Evolutionary conservation across 2,888 invertebrate genomes (phyloP).

Genomic region (Tachina grossa): DNA sequence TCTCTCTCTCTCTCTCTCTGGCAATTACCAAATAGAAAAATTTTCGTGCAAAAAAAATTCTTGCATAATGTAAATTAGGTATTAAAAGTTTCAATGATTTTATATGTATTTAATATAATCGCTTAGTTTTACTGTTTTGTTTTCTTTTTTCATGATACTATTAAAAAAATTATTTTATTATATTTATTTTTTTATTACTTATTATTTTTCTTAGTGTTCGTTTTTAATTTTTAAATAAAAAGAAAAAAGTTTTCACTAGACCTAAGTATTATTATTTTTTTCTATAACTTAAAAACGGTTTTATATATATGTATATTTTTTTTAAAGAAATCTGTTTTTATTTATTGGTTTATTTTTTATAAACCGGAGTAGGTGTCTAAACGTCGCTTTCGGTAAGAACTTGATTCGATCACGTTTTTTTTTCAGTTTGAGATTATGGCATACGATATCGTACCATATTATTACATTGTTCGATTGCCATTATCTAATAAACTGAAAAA

Average conservation of each 20-base stretch:
- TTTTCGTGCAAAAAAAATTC: too few species aligned
- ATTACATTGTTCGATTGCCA: too few species aligned
- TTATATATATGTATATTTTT: conserved; percentile 22
- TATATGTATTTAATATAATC: background rate
- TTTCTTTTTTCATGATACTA: conserved; percentile 44
- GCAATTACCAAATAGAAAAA: too few species aligned
- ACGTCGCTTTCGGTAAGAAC: too few species aligned
- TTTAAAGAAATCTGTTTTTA: conserved; percentile 12
- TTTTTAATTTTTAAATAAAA: conserved; percentile 33
- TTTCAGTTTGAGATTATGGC: too few species aligned
- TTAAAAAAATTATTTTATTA: conserved; percentile 53
- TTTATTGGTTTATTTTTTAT: conserved; percentile 2
- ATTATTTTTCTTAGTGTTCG: conserved; percentile 38
- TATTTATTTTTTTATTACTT: background rate
- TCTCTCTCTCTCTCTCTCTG: too few species aligned
- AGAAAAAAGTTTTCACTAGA: conserved; percentile 50
- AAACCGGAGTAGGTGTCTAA: too few species aligned
- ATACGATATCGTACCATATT: too few species aligned
- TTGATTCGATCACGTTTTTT: too few species aligned
- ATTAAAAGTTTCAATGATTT: conserved; percentile 25
- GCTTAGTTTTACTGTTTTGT: conserved; percentile 9
- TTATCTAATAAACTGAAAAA: too few species aligned
- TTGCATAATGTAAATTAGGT: too few species aligned
- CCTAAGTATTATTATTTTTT: conserved; percentile 20
- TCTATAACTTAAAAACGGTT: conserved; percentile 52